Evolutionary conservation across 2,888 invertebrate species (phyloP), one percentile per base, ranked within the genome.

Genomic region (Stenodema calcarata): DNA sequence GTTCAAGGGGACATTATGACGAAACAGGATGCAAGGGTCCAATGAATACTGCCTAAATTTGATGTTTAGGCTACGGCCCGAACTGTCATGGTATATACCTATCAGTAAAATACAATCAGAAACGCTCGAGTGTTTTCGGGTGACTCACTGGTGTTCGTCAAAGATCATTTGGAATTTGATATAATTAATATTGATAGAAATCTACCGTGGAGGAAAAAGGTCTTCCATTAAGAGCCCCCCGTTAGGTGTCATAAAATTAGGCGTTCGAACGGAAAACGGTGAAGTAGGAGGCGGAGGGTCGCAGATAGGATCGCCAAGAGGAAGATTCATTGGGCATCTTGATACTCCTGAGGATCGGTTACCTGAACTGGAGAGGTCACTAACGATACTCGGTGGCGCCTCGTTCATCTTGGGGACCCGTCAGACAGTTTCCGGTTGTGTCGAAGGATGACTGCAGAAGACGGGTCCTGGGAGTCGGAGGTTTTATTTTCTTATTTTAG

Each of bases 361-460:
- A 75, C 75, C 75, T 75, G 42, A 75, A 14, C 75, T 35, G 16
- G 75, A 75, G 75, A 75, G 75, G 75, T 75, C 75, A 30, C 35
- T 41, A 75, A 75, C 75, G 75, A 75, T 75, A 75, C 75, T 75
- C 75, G 44, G 44, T 78, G 78, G 78, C 78, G 78, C 78, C 78
- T 78, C 78, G 78, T 78, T 47, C 78, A 78, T 78, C 78, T 78
- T 78, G 28, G 14, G 44, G 42, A 47, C 44, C 28, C 62, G 18
- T 42, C 47, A 28, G 78, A 78, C 78, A 3, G 78, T 44, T 78
- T 78, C 78, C 78, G 78, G 78, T 35, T 78, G 78, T 44, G 44
- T n/a, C 35, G 35, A 28, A 42, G 35, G 28, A 62, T 23, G 73
- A 75, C 75, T 18, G 23, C 62, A 62, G 62, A 62, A n/a, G 50